A percentile compares a stretch with the other conserved stretches of the same genome.
Conservation (phyloP, 2,797 vertebrate genomes). For the Cyclura pinguis region DNA sequence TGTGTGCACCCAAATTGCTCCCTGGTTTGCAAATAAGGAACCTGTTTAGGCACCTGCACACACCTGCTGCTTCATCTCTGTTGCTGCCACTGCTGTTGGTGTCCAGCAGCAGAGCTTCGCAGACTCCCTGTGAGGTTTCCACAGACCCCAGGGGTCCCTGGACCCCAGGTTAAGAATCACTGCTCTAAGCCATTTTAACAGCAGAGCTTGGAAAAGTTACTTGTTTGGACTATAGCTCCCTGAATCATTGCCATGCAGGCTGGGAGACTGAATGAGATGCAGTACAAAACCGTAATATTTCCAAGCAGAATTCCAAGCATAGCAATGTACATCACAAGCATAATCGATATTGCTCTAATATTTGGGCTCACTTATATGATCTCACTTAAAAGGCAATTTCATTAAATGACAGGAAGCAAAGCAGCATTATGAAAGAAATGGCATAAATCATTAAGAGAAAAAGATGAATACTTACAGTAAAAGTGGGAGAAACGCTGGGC, state of each 20-base stretch:
- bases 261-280: too few species aligned
- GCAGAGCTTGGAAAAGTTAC: too few species aligned
- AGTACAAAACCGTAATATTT: neutral
- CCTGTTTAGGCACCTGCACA: too few species aligned
- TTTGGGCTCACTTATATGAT: neutral
- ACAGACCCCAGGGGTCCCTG: too few species aligned
- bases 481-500: constrained; percentile 37
- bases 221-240: neutral
- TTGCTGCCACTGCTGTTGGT: too few species aligned
- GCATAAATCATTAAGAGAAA: constrained; percentile 4
- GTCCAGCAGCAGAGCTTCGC: too few species aligned
- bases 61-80: too few species aligned
- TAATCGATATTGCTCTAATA: neutral
- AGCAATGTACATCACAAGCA: neutral
- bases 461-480: constrained; percentile 65
- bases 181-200: too few species aligned
- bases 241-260: neutral
- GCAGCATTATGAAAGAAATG: constrained; percentile 36
- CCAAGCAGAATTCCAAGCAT: neutral
- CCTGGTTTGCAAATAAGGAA: too few species aligned
- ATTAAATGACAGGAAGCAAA: neutral
- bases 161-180: too few species aligned
- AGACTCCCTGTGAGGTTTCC: too few species aligned
- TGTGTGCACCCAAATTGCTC: too few species aligned
- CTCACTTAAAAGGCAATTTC: constrained; percentile 17